These are phyloP conservation scores for Gavialis gangeticus DNA, from an alignment of 2,113 vertebrate species.

Conservation along the genomic window DNA sequence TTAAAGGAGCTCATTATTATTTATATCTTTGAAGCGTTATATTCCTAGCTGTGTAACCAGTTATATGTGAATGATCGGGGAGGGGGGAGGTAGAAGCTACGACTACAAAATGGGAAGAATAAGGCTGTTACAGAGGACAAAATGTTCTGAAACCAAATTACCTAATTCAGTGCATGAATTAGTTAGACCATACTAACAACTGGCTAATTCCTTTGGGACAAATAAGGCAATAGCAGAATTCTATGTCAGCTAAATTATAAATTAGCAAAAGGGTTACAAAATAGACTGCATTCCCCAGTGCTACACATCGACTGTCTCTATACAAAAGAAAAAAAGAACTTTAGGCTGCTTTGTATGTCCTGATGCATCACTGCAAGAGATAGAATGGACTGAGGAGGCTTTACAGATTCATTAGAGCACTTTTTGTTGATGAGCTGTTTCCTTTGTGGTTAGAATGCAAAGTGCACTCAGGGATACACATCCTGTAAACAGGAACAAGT, in stretches of 20 bases:
- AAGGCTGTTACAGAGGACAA: constrained; percentile 10
- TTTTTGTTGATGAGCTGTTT: constrained; percentile 24
- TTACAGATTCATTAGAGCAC: constrained; percentile 31
- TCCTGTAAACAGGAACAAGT: not conserved
- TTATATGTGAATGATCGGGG: constrained; percentile 60
- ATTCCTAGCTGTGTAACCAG: constrained; percentile 60
- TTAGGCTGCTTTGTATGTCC: not conserved
- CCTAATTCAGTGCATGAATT: not conserved
- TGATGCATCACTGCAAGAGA: not conserved
- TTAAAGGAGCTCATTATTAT: constrained; percentile 84
- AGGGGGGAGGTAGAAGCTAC: not conserved
- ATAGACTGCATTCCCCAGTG: not conserved
- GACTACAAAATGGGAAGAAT: not conserved
- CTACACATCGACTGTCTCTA: not conserved
- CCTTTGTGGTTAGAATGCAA: not conserved
- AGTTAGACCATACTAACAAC: not conserved
- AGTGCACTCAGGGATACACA: not conserved
- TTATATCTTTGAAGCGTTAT: constrained; percentile 78
- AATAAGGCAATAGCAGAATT: not conserved
- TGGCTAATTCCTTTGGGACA: constrained; percentile 18
- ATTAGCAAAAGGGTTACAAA: not conserved
- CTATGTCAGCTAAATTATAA: not conserved
- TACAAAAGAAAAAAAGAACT: not conserved
- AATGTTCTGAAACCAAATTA: constrained; percentile 44
- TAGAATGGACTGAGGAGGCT: not conserved